A percentile compares a stretch with the other conserved stretches of the same genome.
Conservation (phyloP, 2,888 invertebrate species). For the Clistopyga incitator region DNA sequence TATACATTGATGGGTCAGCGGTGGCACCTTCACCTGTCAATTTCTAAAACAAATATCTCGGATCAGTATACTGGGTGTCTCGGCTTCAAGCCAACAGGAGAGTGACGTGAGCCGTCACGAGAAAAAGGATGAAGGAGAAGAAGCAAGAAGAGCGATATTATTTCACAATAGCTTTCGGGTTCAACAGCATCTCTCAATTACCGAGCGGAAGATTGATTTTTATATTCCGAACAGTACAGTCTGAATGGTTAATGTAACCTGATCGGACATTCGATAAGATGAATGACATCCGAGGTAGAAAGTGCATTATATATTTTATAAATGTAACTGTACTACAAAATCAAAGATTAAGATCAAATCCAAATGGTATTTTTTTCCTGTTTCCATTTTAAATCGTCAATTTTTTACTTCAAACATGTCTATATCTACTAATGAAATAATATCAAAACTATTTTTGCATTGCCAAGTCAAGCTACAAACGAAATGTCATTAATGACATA, state of each 20-base stretch:
- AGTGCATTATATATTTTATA: background rate
- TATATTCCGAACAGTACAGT: background rate
- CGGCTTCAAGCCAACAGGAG: constrained; percentile 40
- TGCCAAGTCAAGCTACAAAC: no score
- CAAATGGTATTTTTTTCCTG: background rate
- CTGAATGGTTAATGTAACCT: background rate
- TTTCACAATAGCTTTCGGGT: constrained; percentile 9
- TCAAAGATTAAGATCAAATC: background rate
- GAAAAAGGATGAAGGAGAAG: constrained; percentile 24
- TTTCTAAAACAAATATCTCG: constrained; percentile 67
- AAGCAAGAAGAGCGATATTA: constrained; percentile 1
- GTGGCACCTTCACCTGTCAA: constrained; percentile 63
- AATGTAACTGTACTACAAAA: background rate
- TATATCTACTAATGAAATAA: background rate
- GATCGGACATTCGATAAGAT: background rate
- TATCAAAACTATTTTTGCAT: no score
- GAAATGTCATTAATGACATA: no score
- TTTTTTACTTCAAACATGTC: constrained; percentile 8
- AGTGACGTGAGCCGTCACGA: constrained; percentile 36
- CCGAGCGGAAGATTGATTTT: constrained; percentile 24
- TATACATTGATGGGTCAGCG: constrained; percentile 31
- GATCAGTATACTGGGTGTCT: constrained; percentile 48
- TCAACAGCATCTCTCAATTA: background rate
- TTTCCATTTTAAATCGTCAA: background rate
- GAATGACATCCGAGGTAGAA: background rate